Base-by-base conservation (phyloP, 2,113 vertebrate genomes). In the Notarius quadriscutis region DNA sequence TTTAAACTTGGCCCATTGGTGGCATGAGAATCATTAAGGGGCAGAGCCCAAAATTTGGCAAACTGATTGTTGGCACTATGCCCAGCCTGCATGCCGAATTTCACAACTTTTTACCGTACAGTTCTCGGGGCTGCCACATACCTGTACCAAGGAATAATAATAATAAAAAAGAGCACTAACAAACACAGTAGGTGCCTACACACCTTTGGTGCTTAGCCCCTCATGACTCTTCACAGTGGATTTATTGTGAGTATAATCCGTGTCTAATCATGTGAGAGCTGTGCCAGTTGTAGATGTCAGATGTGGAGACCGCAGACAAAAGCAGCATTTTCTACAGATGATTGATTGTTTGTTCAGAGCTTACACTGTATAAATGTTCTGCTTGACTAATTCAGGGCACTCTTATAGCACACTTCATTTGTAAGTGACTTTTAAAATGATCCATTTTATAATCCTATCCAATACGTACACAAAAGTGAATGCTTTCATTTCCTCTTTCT, bases 221-320 rank as follows among this genome's bases (percentile, higher is more conserved):
- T 41, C 41, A 53, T 79, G 77, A 14, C 25, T 78, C 2, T 12
- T 41, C 79, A 60, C 79, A 63, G 15, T 87, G 20, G n/a, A 58
- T 60, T 83, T n/a, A 58, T 62, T 30, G n/a, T 74, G 48, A 17
- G 77, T 50, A 53, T 53, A 51, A 55, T 81, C n/a, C 30, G 71
- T 86, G 85, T 89, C 30, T 18, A 30, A 5, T 27, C 48, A n/a
- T 53, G 20, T 30, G 50, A 74, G 27, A 74, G 22, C 83, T 85
- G 34, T 50, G 83, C 51, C 41, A 51, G 30, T 22, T 77, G 18
- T 25, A 41, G 55, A 48, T 74, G 18, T 84, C 67, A 75, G 72
- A 75, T n/a, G 30, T 60, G 10, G 22, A 34, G 18, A 57, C 8
- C 11, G 1, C 50, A 60, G 20, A 85, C 72, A 85, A 63, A 63